Conservation (phyloP, 2,797 vertebrate genomes). For the Rallus crepitans region DNA sequence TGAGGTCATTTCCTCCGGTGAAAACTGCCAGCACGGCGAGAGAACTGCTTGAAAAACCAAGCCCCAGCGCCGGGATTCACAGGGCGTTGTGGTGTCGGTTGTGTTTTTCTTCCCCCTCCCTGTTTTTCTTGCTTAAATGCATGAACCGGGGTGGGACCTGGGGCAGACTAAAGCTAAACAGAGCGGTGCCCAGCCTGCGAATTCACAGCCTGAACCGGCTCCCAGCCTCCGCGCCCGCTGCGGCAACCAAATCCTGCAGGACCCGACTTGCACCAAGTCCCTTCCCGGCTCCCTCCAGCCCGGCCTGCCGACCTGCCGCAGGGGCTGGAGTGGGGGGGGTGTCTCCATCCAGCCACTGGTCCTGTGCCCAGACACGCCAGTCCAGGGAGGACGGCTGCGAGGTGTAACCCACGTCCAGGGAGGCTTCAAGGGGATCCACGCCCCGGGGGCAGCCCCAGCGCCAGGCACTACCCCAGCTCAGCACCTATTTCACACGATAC, state of each 20-base stretch:
- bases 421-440: not conserved
- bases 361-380: not conserved
- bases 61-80: not conserved
- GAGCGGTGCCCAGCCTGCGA: not conserved
- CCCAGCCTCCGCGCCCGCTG: not conserved
- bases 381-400: accelerated
- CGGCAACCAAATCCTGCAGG: not conserved
- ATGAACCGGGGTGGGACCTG: not conserved
- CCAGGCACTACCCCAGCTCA: accelerated
- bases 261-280: not conserved
- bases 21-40: slow-evolving; percentile 17
- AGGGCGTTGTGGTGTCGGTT: not conserved
- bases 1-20: slow-evolving; percentile 72
- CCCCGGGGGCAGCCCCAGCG: not conserved
- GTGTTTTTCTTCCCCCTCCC: not conserved
- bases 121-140: slow-evolving; percentile 5
- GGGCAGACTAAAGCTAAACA: not conserved
- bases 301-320: accelerated
- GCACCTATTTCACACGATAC: not conserved
- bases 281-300: not conserved
- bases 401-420: not conserved
- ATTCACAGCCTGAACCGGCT: not conserved
- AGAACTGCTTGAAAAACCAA: not conserved
- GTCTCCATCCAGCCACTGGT: not conserved
- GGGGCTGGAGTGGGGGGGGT: not conserved